Conservation (phyloP, 2,797 vertebrate species). For the Myotis pilosus region DNA sequence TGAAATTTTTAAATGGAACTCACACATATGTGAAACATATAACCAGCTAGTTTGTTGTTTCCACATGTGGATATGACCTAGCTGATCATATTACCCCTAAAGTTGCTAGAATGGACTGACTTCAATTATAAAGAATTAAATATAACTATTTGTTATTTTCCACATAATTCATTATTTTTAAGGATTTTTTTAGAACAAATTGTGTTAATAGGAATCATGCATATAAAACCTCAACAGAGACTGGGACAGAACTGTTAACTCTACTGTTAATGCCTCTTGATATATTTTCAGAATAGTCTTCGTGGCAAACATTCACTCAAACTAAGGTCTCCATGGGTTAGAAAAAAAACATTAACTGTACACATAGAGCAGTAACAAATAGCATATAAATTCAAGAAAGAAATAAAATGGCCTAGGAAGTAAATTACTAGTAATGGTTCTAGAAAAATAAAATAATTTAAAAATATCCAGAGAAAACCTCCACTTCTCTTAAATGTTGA, state of each 20-base stretch:
- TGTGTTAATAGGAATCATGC: neutral
- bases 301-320: neutral
- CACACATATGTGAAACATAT: neutral
- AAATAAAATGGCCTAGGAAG: neutral
- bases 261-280: neutral
- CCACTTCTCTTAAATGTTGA: neutral
- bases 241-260: neutral
- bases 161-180: neutral
- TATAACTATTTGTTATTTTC: neutral
- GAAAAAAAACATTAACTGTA: neutral
- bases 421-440: neutral
- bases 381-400: neutral
- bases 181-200: neutral
- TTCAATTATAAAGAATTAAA: neutral
- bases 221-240: neutral
- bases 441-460: neutral
- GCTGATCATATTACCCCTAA: neutral
- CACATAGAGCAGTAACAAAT: neutral
- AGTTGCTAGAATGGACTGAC: neutral
- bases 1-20: neutral
- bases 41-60: neutral
- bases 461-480: neutral
- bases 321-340: neutral
- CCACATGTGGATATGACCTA: neutral
- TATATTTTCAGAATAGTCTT: neutral